These are phyloP conservation scores for Phocoena sinus DNA, from an alignment of 2,113 vertebrate species.

Conservation along the genomic window DNA sequence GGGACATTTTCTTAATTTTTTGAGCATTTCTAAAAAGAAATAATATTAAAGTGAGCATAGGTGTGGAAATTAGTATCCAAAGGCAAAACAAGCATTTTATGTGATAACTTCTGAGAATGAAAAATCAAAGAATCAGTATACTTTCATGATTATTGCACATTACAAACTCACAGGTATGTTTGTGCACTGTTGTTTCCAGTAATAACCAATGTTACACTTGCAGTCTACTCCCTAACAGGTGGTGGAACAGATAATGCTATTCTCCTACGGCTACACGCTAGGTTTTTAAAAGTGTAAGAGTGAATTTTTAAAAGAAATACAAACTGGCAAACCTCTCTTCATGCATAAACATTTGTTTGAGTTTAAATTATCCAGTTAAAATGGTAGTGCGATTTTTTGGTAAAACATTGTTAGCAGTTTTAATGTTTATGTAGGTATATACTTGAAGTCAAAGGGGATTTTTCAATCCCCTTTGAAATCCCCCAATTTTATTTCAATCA, in stretches of 20 bases:
- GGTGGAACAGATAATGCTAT: slow-evolving; percentile 11
- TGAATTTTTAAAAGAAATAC: neutral
- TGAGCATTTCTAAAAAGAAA: neutral
- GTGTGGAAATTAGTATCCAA: neutral
- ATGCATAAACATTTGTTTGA: slow-evolving; percentile 31
- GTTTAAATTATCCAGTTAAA: slow-evolving; percentile 38
- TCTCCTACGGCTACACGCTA: neutral
- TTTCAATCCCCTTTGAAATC: neutral
- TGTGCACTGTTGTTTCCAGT: neutral
- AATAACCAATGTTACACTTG: neutral
- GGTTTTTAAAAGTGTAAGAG: neutral
- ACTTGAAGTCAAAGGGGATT: neutral
- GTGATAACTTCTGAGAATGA: slow-evolving; percentile 10
- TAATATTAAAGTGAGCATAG: neutral
- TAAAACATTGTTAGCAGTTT: neutral
- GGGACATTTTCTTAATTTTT: neutral
- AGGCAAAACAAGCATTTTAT: neutral
- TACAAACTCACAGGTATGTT: neutral
- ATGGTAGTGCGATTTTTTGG: neutral
- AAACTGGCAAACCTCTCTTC: neutral
- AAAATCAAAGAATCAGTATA: neutral
- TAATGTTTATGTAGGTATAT: neutral
- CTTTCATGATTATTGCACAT: neutral
- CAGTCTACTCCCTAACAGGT: neutral
- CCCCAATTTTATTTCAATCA: neutral